A percentile compares a stretch with the other conserved stretches of the same genome.
Evolutionary conservation across 2,113 vertebrate species (phyloP).

Genomic region (Lipotes vexillifer): DNA sequence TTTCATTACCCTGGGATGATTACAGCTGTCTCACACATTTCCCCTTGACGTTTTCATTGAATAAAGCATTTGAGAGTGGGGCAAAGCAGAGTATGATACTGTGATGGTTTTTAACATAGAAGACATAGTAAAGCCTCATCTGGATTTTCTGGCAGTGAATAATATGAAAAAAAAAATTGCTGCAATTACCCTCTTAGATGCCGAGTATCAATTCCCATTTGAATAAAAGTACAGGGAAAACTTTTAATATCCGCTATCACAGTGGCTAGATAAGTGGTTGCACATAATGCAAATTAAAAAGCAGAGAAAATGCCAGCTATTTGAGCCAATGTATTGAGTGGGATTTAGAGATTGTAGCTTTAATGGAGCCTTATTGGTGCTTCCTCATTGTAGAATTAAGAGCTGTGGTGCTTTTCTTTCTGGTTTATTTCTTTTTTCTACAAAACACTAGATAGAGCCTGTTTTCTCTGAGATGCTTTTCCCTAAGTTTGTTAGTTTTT

Average conservation of each 20-base stretch:
- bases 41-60: neutral
- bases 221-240: neutral
- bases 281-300: neutral
- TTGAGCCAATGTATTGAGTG: neutral
- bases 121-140: neutral
- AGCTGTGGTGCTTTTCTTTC: neutral
- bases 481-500: neutral
- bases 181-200: slow-evolving; percentile 21
- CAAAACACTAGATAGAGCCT: neutral
- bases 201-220: neutral
- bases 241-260: neutral
- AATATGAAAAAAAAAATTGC: slow-evolving; percentile 35
- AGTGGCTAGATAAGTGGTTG: neutral
- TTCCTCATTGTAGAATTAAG: neutral
- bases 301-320: neutral
- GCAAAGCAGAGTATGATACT: neutral
- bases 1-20: neutral
- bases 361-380: neutral
- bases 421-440: fast-evolving
- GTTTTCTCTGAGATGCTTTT: neutral
- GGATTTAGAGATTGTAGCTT: neutral
- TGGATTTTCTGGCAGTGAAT: neutral
- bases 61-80: neutral
- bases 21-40: neutral
- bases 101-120: slow-evolving; percentile 9